These are phyloP conservation scores for Rhogogaster chlorosoma DNA, from an alignment of 2,888 invertebrate species.

Conservation along the genomic window DNA sequence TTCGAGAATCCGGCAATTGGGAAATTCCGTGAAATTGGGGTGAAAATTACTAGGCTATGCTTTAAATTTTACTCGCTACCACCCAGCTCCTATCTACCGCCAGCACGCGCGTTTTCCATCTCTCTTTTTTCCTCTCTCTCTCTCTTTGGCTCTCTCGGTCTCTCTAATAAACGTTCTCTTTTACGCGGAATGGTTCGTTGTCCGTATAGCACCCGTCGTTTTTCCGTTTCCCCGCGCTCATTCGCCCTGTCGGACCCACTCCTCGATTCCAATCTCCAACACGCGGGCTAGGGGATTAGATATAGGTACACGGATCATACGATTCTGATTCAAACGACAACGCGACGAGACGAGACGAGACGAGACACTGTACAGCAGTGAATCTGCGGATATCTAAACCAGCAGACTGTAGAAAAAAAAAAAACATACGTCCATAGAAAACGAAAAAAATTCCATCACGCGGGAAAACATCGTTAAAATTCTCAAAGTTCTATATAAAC, in stretches of 20 bases:
- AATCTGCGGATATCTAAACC: background rate
- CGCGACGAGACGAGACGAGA: background rate
- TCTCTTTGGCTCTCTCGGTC: conserved; percentile 27
- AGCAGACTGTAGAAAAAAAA: background rate
- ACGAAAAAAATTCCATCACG: too few relatives aligned
- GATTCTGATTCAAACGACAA: conserved; percentile 9
- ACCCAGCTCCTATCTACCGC: conserved; percentile 47
- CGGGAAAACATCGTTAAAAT: too few relatives aligned
- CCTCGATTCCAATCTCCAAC: conserved; percentile 21
- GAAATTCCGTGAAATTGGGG: conserved; percentile 64
- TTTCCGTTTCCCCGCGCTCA: background rate
- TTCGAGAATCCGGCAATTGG: conserved; percentile 60
- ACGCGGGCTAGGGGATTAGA: background rate
- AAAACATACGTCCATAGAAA: too few relatives aligned
- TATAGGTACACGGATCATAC: background rate
- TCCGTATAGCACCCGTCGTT: background rate
- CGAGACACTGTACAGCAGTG: too few relatives aligned
- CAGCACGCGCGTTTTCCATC: conserved; percentile 45
- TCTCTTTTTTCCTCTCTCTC: conserved; percentile 12
- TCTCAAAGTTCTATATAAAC: too few relatives aligned
- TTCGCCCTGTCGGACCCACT: conserved; percentile 31
- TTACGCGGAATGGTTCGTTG: conserved; percentile 34
- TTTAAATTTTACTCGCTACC: conserved; percentile 58
- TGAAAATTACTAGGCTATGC: conserved; percentile 62
- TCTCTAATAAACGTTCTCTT: conserved; percentile 45